These are phyloP conservation scores for Aselliscus stoliczkanus DNA, from an alignment of 2,797 vertebrate genomes.

Conservation along the genomic window DNA sequence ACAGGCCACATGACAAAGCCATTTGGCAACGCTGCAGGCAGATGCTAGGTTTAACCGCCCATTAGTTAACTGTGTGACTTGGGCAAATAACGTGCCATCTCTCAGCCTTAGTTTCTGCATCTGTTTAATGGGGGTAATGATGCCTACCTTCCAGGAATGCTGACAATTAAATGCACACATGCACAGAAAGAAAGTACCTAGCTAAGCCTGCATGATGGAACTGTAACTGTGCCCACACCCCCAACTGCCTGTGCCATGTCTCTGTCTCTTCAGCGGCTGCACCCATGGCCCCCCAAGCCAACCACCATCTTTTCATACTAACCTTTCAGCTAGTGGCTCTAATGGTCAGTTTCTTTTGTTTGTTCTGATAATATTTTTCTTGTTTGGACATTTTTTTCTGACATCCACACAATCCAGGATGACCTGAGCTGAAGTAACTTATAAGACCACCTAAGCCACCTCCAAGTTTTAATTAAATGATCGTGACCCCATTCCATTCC, in stretches of 20 bases:
- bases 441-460: not conserved
- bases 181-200: not conserved
- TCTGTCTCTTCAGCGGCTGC: not conserved
- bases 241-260: fast-evolving
- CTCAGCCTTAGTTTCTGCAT: fast-evolving
- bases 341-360: not conserved
- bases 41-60: too few species aligned
- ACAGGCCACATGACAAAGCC: fast-evolving
- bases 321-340: not conserved
- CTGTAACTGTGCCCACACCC: too few species aligned
- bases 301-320: not conserved
- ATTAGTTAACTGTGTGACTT: not conserved
- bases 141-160: fast-evolving
- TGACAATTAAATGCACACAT: fast-evolving
- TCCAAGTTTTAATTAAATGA: not conserved
- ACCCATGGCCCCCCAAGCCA: fast-evolving
- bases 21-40: fast-evolving
- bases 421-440: not conserved
- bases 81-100: not conserved
- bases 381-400: not conserved
- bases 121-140: fast-evolving
- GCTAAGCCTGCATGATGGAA: fast-evolving
- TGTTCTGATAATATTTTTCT: not conserved
- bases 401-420: not conserved
- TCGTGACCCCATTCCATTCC: not conserved